Evolutionary conservation across 2,113 vertebrate species (phyloP).

Genomic region (Elgaria multicarinata): DNA sequence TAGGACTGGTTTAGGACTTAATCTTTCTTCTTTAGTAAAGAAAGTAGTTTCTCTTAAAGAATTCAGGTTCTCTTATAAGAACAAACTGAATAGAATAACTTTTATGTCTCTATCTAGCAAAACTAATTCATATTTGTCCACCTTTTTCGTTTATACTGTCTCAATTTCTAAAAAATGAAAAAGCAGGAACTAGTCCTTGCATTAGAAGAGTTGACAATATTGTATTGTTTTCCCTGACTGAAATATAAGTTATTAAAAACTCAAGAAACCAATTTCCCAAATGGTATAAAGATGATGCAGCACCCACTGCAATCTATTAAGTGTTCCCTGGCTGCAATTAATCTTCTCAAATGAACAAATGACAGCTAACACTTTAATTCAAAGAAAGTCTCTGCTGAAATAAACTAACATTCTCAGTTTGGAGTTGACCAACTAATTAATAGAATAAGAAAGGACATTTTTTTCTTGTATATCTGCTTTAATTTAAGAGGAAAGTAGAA

Average conservation of each 20-base stretch:
- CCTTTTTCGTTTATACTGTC: too few species aligned
- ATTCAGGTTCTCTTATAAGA: not conserved
- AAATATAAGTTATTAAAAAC: not conserved
- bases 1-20: too few species aligned
- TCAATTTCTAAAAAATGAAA: too few species aligned
- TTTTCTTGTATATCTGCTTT: not conserved
- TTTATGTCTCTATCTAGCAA: not conserved
- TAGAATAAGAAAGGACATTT: too few species aligned
- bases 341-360: not conserved
- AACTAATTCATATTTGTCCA: not conserved
- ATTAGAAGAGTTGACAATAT: not conserved
- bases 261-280: not conserved
- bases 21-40: too few species aligned
- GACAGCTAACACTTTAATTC: not conserved
- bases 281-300: not conserved
- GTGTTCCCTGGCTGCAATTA: not conserved
- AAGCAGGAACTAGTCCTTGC: not conserved
- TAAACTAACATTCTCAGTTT: not conserved
- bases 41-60: not conserved
- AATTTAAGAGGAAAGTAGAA: not conserved
- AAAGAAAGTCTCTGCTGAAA: not conserved
- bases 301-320: not conserved
- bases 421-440: not conserved
- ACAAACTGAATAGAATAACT: not conserved
- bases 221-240: not conserved